Evolutionary conservation across 2,888 invertebrate genomes (phyloP).

Genomic region (Dyspetes luteomarginatus): DNA sequence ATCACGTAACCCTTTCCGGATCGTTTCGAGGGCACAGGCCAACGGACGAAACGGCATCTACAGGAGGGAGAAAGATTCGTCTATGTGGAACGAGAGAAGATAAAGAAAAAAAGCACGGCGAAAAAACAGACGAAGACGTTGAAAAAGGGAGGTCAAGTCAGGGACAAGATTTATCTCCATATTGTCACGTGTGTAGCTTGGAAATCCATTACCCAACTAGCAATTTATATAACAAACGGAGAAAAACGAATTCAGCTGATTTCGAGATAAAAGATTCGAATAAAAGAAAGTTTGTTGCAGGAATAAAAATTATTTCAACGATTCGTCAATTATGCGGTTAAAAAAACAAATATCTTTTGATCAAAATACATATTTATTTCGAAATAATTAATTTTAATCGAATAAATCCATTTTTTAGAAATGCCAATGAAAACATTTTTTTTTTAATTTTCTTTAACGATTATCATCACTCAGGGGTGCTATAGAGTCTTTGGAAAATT

Average conservation of each 20-base stretch:
- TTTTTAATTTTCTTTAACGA: too few relatives aligned
- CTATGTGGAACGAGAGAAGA: neutral
- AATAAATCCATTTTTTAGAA: neutral
- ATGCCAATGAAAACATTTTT: too few relatives aligned
- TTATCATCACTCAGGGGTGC: neutral
- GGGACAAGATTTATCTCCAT: conserved; percentile 37
- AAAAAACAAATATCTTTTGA: too few relatives aligned
- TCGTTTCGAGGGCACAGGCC: conserved; percentile 37
- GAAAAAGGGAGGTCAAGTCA: conserved; percentile 6
- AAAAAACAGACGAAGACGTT: neutral
- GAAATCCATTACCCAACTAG: neutral
- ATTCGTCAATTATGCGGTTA: too few relatives aligned
- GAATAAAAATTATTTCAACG: neutral
- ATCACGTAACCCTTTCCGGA: conserved; percentile 46
- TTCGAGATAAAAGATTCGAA: neutral
- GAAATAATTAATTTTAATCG: neutral
- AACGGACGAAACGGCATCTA: too few relatives aligned
- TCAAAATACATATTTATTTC: too few relatives aligned
- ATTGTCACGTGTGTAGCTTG: conserved; percentile 9
- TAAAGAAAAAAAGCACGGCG: neutral
- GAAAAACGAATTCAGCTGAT: neutral
- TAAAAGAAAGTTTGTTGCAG: neutral
- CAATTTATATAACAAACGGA: neutral
- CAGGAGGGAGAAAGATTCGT: neutral
- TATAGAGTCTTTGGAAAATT: conserved; percentile 5